Evolutionary conservation across 2,113 vertebrate species (phyloP).

Genomic region (Dasyprocta punctata): DNA sequence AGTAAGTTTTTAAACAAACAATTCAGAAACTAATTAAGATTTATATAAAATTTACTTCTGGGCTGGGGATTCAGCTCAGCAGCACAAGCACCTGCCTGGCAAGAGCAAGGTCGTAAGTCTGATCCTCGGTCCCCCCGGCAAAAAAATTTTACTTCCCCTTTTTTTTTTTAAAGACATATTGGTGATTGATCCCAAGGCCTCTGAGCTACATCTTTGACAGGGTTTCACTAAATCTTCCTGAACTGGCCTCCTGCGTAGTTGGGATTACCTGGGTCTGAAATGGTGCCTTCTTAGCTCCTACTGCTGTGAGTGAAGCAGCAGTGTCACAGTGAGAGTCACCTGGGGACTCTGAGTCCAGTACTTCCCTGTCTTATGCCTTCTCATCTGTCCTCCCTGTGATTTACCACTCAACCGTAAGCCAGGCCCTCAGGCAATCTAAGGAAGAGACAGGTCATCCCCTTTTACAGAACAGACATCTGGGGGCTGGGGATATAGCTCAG

Average conservation of each 20-base stretch:
- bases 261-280: background rate
- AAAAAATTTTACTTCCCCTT: background rate
- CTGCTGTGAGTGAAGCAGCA: background rate
- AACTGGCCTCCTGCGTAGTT: background rate
- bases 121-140: too few relatives aligned
- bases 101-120: too few relatives aligned
- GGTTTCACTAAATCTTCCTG: background rate
- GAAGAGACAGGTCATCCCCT: background rate
- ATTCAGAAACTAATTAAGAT: constrained; percentile 2
- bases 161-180: background rate
- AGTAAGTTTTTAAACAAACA: background rate
- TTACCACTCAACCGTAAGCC: background rate
- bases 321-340: background rate
- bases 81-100: too few relatives aligned
- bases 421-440: background rate
- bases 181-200: background rate
- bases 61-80: too few relatives aligned
- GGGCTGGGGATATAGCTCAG: too few relatives aligned
- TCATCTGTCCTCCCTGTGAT: background rate
- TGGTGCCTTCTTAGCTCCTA: background rate
- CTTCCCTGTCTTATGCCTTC: background rate
- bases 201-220: background rate
- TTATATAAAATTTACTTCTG: background rate
- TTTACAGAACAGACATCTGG: background rate
- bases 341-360: background rate